Conservation (phyloP, 2,888 invertebrate genomes). For the Conomelus anceps region DNA sequence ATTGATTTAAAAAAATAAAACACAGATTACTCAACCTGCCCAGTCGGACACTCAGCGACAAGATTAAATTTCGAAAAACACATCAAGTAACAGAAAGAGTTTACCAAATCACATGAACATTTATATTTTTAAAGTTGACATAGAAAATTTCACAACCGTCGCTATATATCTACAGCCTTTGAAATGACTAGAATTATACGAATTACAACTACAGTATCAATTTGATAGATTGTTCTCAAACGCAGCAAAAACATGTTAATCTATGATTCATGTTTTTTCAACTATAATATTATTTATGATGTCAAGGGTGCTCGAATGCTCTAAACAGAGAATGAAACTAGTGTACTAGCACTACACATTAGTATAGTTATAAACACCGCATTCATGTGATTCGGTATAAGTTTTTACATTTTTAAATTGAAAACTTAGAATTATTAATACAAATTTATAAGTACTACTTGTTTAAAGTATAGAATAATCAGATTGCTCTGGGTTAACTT, state of each 20-base stretch:
- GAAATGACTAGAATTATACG: not conserved
- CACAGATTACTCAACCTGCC: not conserved
- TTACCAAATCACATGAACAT: not conserved
- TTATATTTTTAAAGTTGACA: not conserved
- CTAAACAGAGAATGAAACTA: not conserved
- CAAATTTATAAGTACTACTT: not conserved
- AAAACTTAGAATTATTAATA: not conserved
- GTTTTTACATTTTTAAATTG: not conserved
- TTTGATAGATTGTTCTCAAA: not conserved
- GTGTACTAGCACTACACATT: not conserved
- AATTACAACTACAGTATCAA: not conserved
- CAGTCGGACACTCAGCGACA: not conserved
- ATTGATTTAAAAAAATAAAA: not conserved
- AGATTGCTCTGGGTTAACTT: not conserved
- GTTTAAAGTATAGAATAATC: not conserved
- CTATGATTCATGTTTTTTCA: not conserved
- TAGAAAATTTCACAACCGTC: not conserved
- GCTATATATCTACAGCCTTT: not conserved
- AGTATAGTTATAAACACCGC: not conserved
- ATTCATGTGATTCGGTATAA: not conserved
- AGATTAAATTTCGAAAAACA: not conserved
- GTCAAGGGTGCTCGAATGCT: not conserved
- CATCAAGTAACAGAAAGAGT: not conserved
- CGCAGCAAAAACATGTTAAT: not conserved
- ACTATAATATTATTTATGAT: not conserved